Percentiles rank a stretch among this genome's conserved stretches.
Evolutionary conservation across 1,140 invertebrate species (phyloP).

Genomic region (Hormaphis cornu): DNA sequence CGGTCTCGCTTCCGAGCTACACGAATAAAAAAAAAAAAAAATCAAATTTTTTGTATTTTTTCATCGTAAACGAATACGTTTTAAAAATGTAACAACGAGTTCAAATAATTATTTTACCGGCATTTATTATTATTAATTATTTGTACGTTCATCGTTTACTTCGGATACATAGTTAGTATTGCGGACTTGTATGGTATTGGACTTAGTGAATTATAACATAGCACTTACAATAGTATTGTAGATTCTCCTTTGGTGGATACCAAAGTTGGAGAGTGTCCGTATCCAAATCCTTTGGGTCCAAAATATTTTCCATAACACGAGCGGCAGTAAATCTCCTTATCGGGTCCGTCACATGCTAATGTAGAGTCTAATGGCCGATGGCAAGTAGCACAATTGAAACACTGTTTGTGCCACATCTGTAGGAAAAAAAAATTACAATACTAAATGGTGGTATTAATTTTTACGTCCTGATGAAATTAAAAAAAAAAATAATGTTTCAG

Average conservation of each 20-base stretch:
- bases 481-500: no score
- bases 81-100: no score
- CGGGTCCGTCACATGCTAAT: conserved; percentile 77
- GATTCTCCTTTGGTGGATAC: conserved; percentile 65
- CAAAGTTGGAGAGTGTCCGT: conserved; percentile 74
- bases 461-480: no score
- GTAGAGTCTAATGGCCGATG: conserved; percentile 89
- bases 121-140: no score
- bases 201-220: no score
- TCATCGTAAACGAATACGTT: no score
- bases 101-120: no score
- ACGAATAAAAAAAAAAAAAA: conserved; percentile 25
- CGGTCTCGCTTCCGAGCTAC: conserved; percentile 49
- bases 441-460: background rate
- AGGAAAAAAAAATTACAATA: background rate
- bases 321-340: conserved; percentile 78
- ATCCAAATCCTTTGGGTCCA: conserved; percentile 83
- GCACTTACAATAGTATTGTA: conserved; percentile 58
- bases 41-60: no score
- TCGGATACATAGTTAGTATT: no score
- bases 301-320: conserved; percentile 82
- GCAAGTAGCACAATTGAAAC: conserved; percentile 86
- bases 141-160: no score
- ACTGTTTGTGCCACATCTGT: conserved; percentile 89
- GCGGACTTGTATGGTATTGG: no score